phyloP scores from a whole-genome alignment of 2,797 vertebrate genomes.

The Hyperoplus immaculatus region DNA sequence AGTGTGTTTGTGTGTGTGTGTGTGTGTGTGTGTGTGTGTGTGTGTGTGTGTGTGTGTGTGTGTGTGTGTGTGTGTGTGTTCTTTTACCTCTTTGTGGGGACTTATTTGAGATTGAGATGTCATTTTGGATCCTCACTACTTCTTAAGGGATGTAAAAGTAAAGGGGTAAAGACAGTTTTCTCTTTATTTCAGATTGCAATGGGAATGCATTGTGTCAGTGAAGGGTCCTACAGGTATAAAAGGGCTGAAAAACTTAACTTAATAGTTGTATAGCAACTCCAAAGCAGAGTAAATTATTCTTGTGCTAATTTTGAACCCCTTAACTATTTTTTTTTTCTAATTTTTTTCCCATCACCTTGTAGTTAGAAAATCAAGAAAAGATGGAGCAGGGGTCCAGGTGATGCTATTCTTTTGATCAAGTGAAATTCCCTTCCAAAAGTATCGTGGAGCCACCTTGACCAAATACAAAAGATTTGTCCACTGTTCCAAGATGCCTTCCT shows the following conservation, averaged over 20 bases:
- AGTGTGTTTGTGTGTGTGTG: constrained; percentile 7
- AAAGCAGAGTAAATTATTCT: neutral
- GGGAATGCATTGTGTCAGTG: neutral
- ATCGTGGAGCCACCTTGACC: neutral
- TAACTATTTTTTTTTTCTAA: neutral
- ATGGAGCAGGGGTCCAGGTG: neutral
- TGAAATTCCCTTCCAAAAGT: neutral
- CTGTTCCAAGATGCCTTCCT: neutral
- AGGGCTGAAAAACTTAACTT: neutral
- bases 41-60: neutral
- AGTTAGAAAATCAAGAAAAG: neutral
- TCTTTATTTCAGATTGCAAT: too few species aligned
- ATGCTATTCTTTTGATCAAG: too few species aligned
- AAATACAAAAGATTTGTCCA: neutral
- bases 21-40: neutral
- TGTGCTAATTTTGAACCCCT: neutral
- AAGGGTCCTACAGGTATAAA: neutral
- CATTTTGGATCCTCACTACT: neutral
- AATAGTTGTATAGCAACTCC: neutral
- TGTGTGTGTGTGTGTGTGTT: neutral
- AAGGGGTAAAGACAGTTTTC: neutral
- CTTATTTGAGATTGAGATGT: constrained; percentile 1
- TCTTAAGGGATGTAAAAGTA: neutral
- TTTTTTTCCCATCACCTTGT: neutral
- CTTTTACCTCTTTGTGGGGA: constrained; percentile 9